Base-by-base conservation (phyloP, 2,888 invertebrate genomes). In the Neuroscelio doddi region DNA sequence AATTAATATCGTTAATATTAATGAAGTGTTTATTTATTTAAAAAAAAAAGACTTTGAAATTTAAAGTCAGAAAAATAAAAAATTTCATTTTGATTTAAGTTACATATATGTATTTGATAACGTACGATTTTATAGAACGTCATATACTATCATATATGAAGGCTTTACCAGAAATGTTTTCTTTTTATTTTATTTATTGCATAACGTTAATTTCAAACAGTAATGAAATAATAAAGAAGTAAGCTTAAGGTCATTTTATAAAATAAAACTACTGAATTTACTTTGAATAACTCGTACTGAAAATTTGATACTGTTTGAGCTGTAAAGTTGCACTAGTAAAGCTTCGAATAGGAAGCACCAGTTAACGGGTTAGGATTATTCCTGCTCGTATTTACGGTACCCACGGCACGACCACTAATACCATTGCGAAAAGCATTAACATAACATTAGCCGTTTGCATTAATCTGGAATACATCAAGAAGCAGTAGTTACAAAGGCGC, bases 361-460 rank as follows among this genome's bases (percentile, higher is more conserved):
- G 70, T 71, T 74, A 73, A 68, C 72, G 67, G 63, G 51, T 62
- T 51, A 30, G 68, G 70, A 72, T 74, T 72, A 72, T 66, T 66
- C 72, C 50, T 44, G 49, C 34, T 59, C 46, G 70, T 73, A 74
- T 77, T 75, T 74, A 74, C 68, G 67, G 51, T 62, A 68, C 62
- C 41, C 57, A 44, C 45, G 44, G 45, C 39, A 57, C 44, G 47
- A 66, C 67, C 70, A 44, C 71, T 71, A 69, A 70, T 74, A 68
- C 73, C 57, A 50, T 62, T 46, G 64, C 65, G 44, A 64, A 66
- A 59, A 61, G 63, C 69, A 78, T 78, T 78, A 77, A 71, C 75
- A 76, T 77, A 75, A 73, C 72, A 73, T 78, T 76, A 75, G 73
- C 69, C 61, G 71, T 75, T 76, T 72, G 73, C 71, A 73, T 76